Base-by-base conservation (phyloP, 2,797 vertebrate species). In the Chaunax sp. region DNA sequence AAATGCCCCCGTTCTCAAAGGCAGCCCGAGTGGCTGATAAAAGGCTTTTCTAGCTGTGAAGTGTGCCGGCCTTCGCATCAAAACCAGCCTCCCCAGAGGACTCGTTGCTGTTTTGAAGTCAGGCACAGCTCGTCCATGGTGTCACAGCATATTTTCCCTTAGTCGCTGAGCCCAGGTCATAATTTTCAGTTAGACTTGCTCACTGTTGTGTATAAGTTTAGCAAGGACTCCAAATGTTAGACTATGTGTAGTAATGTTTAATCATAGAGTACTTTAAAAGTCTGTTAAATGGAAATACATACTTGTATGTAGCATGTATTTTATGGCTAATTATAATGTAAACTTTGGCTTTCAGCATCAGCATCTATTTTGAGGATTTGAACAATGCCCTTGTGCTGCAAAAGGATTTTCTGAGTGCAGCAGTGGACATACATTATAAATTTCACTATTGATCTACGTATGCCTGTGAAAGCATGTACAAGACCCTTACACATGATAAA, bases 21-120 rank as follows among this genome's bases (percentile, higher is more conserved):
- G 82, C 83, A 80, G 83, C 76, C 56, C 10, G 67, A 87, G 84
- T 86, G 83, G 84, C 81, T 90, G 90, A 93, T 92, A 91, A 92
- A 93, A 90, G 87, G 89, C 84, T 92, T 92, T 86, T 85, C 81
- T 77, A 77, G 79, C 90, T 91, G 86, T 90, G 88, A 90, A 92
- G 87, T 87, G 81, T 77, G 70, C 80, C 51, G 63, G 76, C 82
- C 86, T 75, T 77, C 16, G 55, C 84, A 84, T 89, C 85, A 87
- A 74, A 89, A 90, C 16, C 5, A 12, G 74, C 74, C 40, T 61
- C 54, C 69, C 88, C 90, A 69, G 43, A 80, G 84, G 86, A 85
- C 41, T 47, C 5, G 13, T 72, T 76, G 78, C 50, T 73, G 79
- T 86, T 90, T 90, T 85, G 87, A 88, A 88, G 81, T 77, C 54